phyloP scores from a whole-genome alignment of 2,797 vertebrate genomes.

The Silurus lanzhouensis region DNA sequence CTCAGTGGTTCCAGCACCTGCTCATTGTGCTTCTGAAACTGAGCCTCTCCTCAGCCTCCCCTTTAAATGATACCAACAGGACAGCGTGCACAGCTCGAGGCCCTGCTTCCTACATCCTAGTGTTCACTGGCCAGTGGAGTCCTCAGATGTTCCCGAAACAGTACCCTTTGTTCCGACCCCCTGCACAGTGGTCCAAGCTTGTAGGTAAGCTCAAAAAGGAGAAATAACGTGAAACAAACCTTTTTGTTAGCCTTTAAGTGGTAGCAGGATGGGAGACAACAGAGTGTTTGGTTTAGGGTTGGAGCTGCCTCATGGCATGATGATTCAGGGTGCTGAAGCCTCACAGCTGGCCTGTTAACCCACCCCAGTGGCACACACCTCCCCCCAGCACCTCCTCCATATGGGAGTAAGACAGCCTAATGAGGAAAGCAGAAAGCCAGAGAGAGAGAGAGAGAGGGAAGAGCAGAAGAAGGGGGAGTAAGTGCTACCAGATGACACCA shows the following conservation, averaged over 20 bases:
- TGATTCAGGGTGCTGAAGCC: conserved; percentile 51
- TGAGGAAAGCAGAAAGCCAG: conserved; percentile 62
- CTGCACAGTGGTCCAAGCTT: conserved; percentile 84
- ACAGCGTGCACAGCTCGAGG: conserved; percentile 73
- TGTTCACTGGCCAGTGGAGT: conserved; percentile 82
- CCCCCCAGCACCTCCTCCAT: conserved; percentile 35
- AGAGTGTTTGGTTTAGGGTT: conserved; percentile 1
- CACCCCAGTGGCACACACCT: conserved; percentile 26
- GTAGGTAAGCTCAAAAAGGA: conserved; percentile 69
- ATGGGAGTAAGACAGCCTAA: conserved; percentile 57
- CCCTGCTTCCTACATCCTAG: conserved; percentile 79
- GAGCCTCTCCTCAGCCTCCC: conserved; percentile 64
- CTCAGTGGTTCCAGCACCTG: conserved; percentile 73
- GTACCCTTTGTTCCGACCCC: conserved; percentile 81
- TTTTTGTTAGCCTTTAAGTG: conserved; percentile 1
- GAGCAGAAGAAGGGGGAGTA: conserved; percentile 52
- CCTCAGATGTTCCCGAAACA: conserved; percentile 81
- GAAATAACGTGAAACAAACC: conserved; percentile 29
- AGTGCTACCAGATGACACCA: conserved; percentile 70
- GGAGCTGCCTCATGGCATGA: conserved; percentile 46
- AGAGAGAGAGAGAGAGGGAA: conserved; percentile 16
- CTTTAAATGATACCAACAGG: conserved; percentile 64
- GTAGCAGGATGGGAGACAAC: neutral
- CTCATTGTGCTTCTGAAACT: conserved; percentile 72
- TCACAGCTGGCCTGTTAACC: conserved; percentile 55